A percentile compares a stretch with the other conserved stretches of the same genome.
Conservation (phyloP, 30 jellyfish, hydroid and myxozoan species). For the Cassiopea andromeda region DNA sequence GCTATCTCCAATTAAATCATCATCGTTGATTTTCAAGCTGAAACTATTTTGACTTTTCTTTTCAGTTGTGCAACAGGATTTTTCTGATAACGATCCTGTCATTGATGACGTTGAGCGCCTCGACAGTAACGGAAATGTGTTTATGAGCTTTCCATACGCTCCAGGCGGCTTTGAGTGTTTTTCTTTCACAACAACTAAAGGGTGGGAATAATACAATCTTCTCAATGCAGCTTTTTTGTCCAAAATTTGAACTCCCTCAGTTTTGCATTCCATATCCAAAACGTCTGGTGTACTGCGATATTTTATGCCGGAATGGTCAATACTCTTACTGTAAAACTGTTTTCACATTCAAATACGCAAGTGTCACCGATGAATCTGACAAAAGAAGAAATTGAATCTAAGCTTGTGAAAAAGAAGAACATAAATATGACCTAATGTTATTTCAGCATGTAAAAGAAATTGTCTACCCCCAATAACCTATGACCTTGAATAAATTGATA, state of each 20-base stretch:
- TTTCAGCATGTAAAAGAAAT: no score
- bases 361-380: no score
- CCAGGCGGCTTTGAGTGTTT: neutral
- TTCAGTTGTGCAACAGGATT: neutral
- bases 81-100: neutral
- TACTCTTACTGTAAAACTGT: no score
- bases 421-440: no score
- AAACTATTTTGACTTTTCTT: neutral
- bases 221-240: constrained; percentile 39
- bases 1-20: neutral
- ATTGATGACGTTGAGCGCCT: neutral
- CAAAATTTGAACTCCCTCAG: neutral
- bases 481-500: no score
- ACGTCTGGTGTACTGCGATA: neutral
- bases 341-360: no score
- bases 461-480: no score
- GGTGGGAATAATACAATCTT: constrained; percentile 54
- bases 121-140: neutral
- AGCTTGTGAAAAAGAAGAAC: no score
- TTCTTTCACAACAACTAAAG: constrained; percentile 11
- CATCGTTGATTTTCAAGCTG: neutral
- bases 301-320: neutral
- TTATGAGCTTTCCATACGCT: neutral
- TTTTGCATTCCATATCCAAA: neutral
- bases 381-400: no score